phyloP scores from a whole-genome alignment of 2,113 vertebrate species.

The Pogonocichla stellata region DNA sequence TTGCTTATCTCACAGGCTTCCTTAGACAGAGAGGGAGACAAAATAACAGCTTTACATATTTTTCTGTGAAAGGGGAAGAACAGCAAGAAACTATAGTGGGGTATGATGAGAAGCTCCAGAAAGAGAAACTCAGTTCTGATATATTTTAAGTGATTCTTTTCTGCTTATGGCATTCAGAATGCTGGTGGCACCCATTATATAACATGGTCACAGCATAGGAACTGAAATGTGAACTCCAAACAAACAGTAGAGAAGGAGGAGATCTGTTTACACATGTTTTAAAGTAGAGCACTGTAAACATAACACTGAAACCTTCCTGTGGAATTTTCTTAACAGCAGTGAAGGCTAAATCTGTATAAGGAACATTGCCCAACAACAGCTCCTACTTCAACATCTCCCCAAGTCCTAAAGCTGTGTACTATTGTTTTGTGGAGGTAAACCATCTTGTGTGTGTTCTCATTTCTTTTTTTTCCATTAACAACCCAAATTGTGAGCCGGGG shows the following conservation, averaged over 20 bases:
- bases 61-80: background rate
- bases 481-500: background rate
- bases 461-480: background rate
- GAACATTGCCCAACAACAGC: background rate
- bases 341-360: background rate
- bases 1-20: background rate
- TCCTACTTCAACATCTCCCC: background rate
- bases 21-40: background rate
- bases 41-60: background rate
- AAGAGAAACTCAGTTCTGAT: background rate
- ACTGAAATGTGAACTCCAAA: conserved; percentile 13
- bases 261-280: conserved; percentile 7
- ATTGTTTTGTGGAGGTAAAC: background rate
- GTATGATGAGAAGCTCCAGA: background rate
- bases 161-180: background rate
- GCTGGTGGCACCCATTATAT: background rate
- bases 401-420: background rate
- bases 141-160: background rate
- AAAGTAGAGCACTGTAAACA: background rate
- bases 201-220: background rate
- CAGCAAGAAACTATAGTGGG: background rate
- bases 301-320: background rate
- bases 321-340: background rate
- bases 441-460: background rate
- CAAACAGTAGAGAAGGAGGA: background rate